A percentile compares a stretch with the other conserved stretches of the same genome.
phyloP scores from a whole-genome alignment of 2,888 invertebrate species.

The Glaucopsyche alexis region DNA sequence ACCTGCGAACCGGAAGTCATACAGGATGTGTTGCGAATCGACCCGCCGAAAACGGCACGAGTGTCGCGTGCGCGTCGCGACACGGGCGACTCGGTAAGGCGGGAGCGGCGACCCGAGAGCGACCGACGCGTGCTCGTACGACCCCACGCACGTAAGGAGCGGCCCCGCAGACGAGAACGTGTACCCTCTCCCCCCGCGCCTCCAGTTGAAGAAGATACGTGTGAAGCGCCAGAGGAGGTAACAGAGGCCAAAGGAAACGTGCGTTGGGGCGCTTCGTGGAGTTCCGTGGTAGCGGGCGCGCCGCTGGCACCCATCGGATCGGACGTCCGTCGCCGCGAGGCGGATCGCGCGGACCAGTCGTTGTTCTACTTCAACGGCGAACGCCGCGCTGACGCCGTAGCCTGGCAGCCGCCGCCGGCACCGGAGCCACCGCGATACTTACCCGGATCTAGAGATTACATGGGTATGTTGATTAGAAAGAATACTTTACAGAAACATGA shows the following conservation, averaged over 20 bases:
- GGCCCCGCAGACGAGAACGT: slow-evolving; percentile 41
- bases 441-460: slow-evolving; percentile 45
- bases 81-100: slow-evolving; percentile 39
- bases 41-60: slow-evolving; percentile 36
- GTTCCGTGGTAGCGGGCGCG: slow-evolving; percentile 59
- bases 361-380: slow-evolving; percentile 75
- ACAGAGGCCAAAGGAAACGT: slow-evolving; percentile 43
- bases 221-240: slow-evolving; percentile 50
- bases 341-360: slow-evolving; percentile 64
- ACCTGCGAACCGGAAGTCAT: background rate
- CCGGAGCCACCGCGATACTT: slow-evolving; percentile 40
- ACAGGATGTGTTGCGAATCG: slow-evolving; percentile 31
- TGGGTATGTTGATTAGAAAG: slow-evolving; percentile 45
- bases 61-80: slow-evolving; percentile 37
- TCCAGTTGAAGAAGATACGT: slow-evolving; percentile 35
- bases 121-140: slow-evolving; percentile 34
- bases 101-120: slow-evolving; percentile 37
- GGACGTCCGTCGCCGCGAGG: slow-evolving; percentile 57
- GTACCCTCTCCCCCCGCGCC: slow-evolving; percentile 39
- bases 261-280: slow-evolving; percentile 64
- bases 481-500: background rate
- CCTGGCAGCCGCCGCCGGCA: slow-evolving; percentile 46
- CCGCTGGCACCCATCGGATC: slow-evolving; percentile 64
- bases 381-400: slow-evolving; percentile 65
- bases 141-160: slow-evolving; percentile 44